Evolutionary conservation across 2,113 vertebrate species (phyloP), one percentile per base, ranked within the genome.

Genomic region (Chionomys nivalis): DNA sequence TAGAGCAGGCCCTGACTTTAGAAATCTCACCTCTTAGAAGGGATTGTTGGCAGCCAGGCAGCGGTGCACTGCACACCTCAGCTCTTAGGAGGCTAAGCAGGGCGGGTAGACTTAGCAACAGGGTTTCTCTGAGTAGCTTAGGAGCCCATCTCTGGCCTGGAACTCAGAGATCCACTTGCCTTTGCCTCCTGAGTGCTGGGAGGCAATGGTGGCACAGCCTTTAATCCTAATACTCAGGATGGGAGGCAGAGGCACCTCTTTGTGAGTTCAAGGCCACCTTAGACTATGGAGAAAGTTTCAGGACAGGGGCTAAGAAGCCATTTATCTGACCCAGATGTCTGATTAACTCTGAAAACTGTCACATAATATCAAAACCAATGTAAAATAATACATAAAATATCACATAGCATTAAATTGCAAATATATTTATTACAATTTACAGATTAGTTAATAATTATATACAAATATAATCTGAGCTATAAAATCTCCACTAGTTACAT

Each of bases 391-490:
- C 91, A 87, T 68, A 65, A 96, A 96, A 55, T 89, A 95, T 66
- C 58, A 95, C 76, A 58, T 58, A 92, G 92, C 58, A 94, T 90
- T 97, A 90, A 47, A 95, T 97, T 98, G 98, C 96, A 98, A 98
- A 98, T 98, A 89, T 98, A 98, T 99, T 99, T 99, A 99, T 98
- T 98, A 94, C 97, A 98, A 98, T 97, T 73, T 97, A 98, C 94
- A 94, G 97, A 98, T 99, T 98, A 98, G 97, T 98, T 90, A 97
- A 65, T 76, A 96, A 90, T 96, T 98, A 98, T 98, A 98, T 96
- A 99, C 98, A 98, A 98, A 99, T 98, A 98, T 82, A 98, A 97
- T 96, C 98, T 98, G 94, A 98, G 96, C 97, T 98, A 98, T 98
- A 98, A 98, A 98, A 98, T 94, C 90, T 95, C 97, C 97, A 97